Evolutionary conservation across 2,888 invertebrate species (phyloP).

Genomic region (Steinernema scapterisci): DNA sequence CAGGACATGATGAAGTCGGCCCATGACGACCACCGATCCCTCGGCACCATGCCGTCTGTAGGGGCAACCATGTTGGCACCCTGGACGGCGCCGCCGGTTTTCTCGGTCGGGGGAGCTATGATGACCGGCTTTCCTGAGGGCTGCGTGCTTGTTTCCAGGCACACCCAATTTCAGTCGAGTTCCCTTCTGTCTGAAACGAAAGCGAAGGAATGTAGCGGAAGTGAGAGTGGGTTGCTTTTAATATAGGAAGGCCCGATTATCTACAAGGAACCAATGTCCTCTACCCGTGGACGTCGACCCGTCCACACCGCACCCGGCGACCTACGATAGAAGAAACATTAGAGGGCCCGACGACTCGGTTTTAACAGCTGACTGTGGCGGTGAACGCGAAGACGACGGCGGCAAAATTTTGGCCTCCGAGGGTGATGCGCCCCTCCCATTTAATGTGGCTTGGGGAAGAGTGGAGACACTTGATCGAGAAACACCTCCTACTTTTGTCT

Average conservation of each 20-base stretch:
- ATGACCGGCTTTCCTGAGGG: slow-evolving; percentile 12
- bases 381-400: background rate
- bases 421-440: slow-evolving; percentile 17
- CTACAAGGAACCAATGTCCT: slow-evolving; percentile 25
- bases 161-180: background rate
- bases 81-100: slow-evolving; percentile 22
- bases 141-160: background rate
- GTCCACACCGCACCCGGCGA: slow-evolving; percentile 21
- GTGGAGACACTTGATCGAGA: slow-evolving; percentile 25
- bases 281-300: background rate
- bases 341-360: slow-evolving; percentile 24
- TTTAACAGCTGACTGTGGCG: slow-evolving; percentile 30
- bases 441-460: slow-evolving; percentile 17
- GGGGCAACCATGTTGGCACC: slow-evolving; percentile 25
- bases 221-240: slow-evolving; percentile 7
- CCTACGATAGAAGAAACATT: slow-evolving; percentile 32
- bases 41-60: slow-evolving; percentile 54
- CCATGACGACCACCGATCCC: slow-evolving; percentile 87
- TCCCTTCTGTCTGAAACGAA: slow-evolving; percentile 11
- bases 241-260: background rate
- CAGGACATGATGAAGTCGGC: slow-evolving; percentile 90
- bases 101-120: slow-evolving; percentile 19
- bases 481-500: slow-evolving; percentile 27
- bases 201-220: background rate
- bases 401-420: slow-evolving; percentile 26